Percentiles rank a stretch among this genome's conserved stretches.
phyloP scores from a whole-genome alignment of 2,797 vertebrate genomes.

The Masticophis lateralis region DNA sequence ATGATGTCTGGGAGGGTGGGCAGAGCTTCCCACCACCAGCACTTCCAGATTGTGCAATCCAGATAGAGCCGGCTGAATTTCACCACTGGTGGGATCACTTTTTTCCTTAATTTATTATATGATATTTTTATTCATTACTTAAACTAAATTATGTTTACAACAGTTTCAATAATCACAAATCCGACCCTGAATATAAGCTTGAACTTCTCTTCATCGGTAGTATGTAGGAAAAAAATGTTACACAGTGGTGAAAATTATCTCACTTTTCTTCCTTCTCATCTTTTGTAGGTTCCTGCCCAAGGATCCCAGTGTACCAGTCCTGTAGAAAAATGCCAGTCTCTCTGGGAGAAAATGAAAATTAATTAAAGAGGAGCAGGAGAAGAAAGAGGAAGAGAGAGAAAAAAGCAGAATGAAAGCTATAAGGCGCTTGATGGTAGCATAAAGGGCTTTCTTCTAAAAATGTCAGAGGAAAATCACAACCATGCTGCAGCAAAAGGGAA shows the following conservation, averaged over 20 bases:
- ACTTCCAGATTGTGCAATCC: too few species aligned
- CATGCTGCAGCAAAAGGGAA: not conserved
- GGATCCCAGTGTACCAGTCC: not conserved
- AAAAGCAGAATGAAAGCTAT: not conserved
- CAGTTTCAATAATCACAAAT: not conserved
- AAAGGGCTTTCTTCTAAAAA: not conserved
- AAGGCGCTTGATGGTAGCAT: not conserved
- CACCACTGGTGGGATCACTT: not conserved
- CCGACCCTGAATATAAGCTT: not conserved
- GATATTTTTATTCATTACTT: not conserved
- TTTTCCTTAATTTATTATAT: not conserved
- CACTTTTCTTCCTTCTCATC: not conserved
- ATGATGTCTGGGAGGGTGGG: too few species aligned
- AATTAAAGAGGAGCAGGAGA: not conserved
- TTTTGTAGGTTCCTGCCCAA: not conserved
- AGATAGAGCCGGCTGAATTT: too few species aligned
- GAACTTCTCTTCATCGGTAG: not conserved
- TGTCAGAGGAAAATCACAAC: not conserved
- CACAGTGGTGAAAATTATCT: not conserved
- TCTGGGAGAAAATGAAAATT: not conserved
- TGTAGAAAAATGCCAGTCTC: not conserved
- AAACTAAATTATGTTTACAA: not conserved
- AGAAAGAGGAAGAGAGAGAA: not conserved
- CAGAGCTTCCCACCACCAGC: too few species aligned
- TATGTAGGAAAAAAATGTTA: not conserved